Evolutionary conservation across 1,140 invertebrate genomes (phyloP).

Genomic region (Drosophila jambulina): DNA sequence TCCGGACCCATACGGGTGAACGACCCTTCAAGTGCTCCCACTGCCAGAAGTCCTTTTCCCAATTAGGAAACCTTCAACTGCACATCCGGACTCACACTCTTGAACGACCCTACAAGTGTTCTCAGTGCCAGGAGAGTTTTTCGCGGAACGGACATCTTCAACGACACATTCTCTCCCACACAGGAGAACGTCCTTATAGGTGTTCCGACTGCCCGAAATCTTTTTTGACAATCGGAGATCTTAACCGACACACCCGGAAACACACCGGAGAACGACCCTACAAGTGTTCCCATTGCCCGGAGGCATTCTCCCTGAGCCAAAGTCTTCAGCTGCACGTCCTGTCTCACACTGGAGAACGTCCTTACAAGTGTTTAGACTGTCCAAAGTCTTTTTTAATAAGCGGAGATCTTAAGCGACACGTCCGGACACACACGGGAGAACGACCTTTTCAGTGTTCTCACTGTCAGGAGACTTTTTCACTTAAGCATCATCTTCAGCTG

Average conservation of each 20-base stretch:
- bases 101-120: slow-evolving; percentile 10
- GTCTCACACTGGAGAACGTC: slow-evolving; percentile 7
- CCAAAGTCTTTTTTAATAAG: slow-evolving; percentile 9
- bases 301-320: slow-evolving; percentile 1
- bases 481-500: neutral
- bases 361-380: slow-evolving; percentile 1
- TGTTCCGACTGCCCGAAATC: slow-evolving; percentile 5
- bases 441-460: slow-evolving; percentile 10
- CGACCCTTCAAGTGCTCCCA: slow-evolving; percentile 6
- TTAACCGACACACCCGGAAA: neutral
- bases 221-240: slow-evolving; percentile 7
- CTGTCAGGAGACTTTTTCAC: slow-evolving; percentile 2
- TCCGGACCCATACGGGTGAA: slow-evolving; percentile 4
- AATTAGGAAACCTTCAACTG: slow-evolving; percentile 3
- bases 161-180: slow-evolving; percentile 11
- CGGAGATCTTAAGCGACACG: slow-evolving; percentile 7
- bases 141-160: slow-evolving; percentile 6
- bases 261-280: slow-evolving; percentile 16
- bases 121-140: neutral
- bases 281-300: slow-evolving; percentile 10
- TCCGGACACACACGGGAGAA: slow-evolving; percentile 11
- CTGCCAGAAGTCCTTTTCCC: neutral
- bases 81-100: slow-evolving; percentile 7
- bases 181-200: slow-evolving; percentile 4
- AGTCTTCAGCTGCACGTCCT: slow-evolving; percentile 1